Evolutionary conservation across 2,888 invertebrate genomes (phyloP).

Genomic region (Eristalinus sepulchralis): DNA sequence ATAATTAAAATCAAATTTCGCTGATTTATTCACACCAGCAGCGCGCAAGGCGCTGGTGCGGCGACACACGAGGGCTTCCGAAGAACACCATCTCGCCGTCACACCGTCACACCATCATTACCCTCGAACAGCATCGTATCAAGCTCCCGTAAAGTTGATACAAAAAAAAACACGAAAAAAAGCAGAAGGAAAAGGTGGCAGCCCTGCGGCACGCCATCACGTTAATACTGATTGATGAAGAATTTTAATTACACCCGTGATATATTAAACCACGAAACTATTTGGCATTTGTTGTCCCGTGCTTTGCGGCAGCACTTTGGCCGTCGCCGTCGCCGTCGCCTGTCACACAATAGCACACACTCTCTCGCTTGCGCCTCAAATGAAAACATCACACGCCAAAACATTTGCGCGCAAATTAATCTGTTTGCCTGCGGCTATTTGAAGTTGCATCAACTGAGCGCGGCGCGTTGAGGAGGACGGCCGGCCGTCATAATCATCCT

Average conservation of each 20-base stretch:
- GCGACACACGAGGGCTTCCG: not conserved
- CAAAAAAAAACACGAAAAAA: not conserved
- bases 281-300: slow-evolving; percentile 59
- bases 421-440: slow-evolving; percentile 47
- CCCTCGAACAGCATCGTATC: not conserved
- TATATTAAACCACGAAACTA: slow-evolving; percentile 70
- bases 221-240: slow-evolving; percentile 71
- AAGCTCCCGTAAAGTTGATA: not conserved
- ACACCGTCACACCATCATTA: not conserved
- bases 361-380: slow-evolving; percentile 28
- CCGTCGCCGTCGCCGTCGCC: slow-evolving; percentile 2
- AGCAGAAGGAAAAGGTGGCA: not conserved
- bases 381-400: slow-evolving; percentile 61
- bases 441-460: not conserved
- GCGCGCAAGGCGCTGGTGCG: not conserved
- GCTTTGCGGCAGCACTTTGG: slow-evolving; percentile 17
- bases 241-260: slow-evolving; percentile 70
- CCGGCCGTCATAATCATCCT: not conserved
- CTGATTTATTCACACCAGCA: slow-evolving; percentile 60
- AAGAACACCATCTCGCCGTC: not conserved
- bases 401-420: slow-evolving; percentile 64
- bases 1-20: slow-evolving; percentile 67
- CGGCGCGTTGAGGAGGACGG: not conserved
- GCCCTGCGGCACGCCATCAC: slow-evolving; percentile 64
- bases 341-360: not conserved